Evolutionary conservation across 2,113 vertebrate species (phyloP), one percentile per base, ranked within the genome.

Genomic region (Abramis brama): DNA sequence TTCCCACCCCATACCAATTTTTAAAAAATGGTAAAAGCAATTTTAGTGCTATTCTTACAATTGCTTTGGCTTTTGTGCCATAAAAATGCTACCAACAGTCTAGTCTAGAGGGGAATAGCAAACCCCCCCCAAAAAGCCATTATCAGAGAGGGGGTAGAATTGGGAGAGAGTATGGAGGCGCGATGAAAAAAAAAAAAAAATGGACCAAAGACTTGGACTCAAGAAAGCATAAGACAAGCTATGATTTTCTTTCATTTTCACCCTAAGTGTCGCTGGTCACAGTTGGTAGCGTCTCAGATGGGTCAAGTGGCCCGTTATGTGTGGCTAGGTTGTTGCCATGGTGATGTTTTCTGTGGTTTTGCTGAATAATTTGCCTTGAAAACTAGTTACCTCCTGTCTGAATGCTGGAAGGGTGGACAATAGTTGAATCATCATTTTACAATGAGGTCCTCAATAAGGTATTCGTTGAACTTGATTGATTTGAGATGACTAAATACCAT

Each of bases 291-390:
- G 1, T 36, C 25, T 84, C 57, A 84, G 66, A 66, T 36, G 82
- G 78, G 84, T 86, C 83, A 86, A 87, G 84, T 79, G 73, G 80
- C 62, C 55, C 23, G 33, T 74, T 85, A 86, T 68, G 23, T 62
- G 75, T 62, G 3, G 75, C 76, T 75, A 57, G 57, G 82, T 27
- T 71, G 89, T 90, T 89, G 85, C 84, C 86, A 90, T 88, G 85
- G 84, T 30, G 85, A 90, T 71, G 36, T 27, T 74, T 43, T 57
- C 47, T 45, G 33, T 2, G 39, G 23, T 43, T 62, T 75, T 23
- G 45, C 39, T 19, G 33, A 84, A 62, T 45, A 36, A 79, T 52
- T 55, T 71, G 45, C 30, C 45, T 57, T 71, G 36, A 85, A 85
- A 66, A 77, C 55, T 36, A 79, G 30, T 43, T 33, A 6, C 19